These are phyloP conservation scores for Brachionus calyciflorus DNA, from an alignment of 1,140 invertebrate species.

Conservation along the genomic window DNA sequence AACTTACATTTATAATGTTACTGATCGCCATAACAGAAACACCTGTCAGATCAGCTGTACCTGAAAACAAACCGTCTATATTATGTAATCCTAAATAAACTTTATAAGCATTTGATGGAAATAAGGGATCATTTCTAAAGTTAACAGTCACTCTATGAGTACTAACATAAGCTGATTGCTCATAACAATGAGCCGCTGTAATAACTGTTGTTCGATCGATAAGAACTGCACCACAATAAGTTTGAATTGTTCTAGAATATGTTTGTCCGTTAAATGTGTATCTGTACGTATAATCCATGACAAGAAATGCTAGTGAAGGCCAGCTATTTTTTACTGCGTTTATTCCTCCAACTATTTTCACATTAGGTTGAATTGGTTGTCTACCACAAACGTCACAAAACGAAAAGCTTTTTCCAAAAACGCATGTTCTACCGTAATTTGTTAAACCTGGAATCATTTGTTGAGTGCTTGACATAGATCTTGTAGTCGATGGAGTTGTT, in stretches of 20 bases:
- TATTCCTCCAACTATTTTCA: constrained; percentile 25
- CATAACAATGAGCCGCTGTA: constrained; percentile 71
- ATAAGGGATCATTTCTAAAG: background rate
- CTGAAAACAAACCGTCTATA: background rate
- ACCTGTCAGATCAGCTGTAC: no score
- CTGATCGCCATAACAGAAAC: background rate
- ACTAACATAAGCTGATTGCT: background rate
- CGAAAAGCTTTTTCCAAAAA: no score
- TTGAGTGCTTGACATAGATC: no score
- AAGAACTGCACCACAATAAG: constrained; percentile 71
- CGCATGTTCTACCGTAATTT: no score
- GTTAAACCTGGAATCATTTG: no score
- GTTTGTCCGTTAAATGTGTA: background rate
- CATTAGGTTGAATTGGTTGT: background rate
- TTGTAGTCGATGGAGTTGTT: no score
- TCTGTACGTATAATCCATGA: background rate
- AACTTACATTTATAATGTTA: background rate
- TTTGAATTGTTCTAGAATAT: background rate
- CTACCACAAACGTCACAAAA: constrained; percentile 2
- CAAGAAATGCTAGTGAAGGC: constrained; percentile 23
- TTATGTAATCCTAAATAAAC: constrained; percentile 33
- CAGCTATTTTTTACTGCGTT: constrained; percentile 11
- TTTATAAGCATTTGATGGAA: background rate
- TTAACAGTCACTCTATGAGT: background rate
- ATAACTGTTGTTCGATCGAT: constrained; percentile 70